Evolutionary conservation across 92 coral and sea anemone genomes (phyloP), one percentile per base, ranked within the genome.

Genomic region (Porites evermanni): DNA sequence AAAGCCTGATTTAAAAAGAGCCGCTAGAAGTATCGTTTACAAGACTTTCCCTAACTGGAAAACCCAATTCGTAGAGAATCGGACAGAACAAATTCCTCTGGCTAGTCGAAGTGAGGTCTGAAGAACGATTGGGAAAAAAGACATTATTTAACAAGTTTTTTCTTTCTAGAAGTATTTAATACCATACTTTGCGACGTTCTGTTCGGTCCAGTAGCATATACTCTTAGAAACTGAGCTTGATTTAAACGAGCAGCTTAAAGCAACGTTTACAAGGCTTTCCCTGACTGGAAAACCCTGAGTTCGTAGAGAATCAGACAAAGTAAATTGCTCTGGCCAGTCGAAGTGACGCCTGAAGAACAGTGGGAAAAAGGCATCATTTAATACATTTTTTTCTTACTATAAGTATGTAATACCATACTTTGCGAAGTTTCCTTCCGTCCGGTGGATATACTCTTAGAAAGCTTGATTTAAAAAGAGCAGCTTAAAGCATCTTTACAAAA

Each of bases 361-460:
- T 54, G 11, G 12, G 14, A 13, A 9, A 13, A 3, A 29, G 32
- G 32, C 32, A 29, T 29, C 32, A 29, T 29, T 29, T 29, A 29
- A 29, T 2, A 29, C 3, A 29, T 2, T 2, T 29, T 29, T 29
- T 29, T 29, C 32, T 54, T 10, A 10, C 12, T 7, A 29, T 4
- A 29, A 29, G 3, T 2, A 29, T 29, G 2, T 29, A 24, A 24
- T 24, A 29, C 32, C 32, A 2, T 29, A 29, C 4, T 29, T 29
- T 29, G 32, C 32, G 32, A 29, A 29, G 32, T 29, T 29, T 4
- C 32, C 32, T 64, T 73, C 17, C 73, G 74, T 18, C 87, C 87
- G 12, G 23, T 83, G 0, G 26, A 4, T 83, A 83, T 80, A 52
- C 87, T 9, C 65, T 83, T 7, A 74, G 87, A 21, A 74, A 83